A percentile compares a stretch with the other conserved stretches of the same genome.
Evolutionary conservation across 2,888 invertebrate species (phyloP).

Genomic region (Xiphydria camelus): DNA sequence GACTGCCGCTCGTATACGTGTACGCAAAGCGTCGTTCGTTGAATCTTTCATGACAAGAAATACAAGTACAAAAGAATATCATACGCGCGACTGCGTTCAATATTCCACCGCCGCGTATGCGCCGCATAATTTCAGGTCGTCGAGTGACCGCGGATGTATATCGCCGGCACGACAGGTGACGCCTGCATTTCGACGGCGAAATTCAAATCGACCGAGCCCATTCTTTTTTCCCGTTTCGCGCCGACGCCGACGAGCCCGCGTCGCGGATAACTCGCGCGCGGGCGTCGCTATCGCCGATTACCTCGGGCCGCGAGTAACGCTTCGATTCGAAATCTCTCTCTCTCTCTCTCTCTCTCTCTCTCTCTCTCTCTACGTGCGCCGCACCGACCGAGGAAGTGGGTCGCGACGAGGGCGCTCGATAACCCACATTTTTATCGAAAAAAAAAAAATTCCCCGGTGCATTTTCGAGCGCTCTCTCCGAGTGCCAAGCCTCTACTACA

Average conservation of each 20-base stretch:
- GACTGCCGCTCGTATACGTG: too few species aligned
- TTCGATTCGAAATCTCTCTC: too few species aligned
- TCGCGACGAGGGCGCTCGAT: background rate
- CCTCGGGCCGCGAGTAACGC: background rate
- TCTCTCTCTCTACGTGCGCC: background rate
- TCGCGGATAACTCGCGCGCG: conserved; percentile 25
- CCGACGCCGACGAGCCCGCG: conserved; percentile 1
- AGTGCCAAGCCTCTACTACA: background rate
- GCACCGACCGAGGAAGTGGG: background rate
- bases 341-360: background rate
- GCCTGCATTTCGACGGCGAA: conserved; percentile 5
- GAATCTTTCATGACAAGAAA: too few species aligned
- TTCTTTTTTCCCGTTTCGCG: background rate
- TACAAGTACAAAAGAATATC: too few species aligned
- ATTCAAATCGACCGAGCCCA: background rate
- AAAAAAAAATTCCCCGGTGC: background rate
- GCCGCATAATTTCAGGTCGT: too few species aligned
- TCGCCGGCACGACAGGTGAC: conserved; percentile 4
- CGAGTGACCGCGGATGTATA: too few species aligned
- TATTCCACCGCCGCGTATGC: too few species aligned
- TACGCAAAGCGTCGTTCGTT: too few species aligned
- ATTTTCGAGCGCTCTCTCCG: background rate
- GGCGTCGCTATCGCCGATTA: conserved; percentile 2
- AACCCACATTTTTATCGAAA: background rate
- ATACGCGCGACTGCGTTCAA: too few species aligned